Percentiles rank a stretch among this genome's conserved stretches.
These are phyloP conservation scores for Drosophila paucipuncta DNA, from an alignment of 2,888 invertebrate genomes.

Conservation along the genomic window DNA sequence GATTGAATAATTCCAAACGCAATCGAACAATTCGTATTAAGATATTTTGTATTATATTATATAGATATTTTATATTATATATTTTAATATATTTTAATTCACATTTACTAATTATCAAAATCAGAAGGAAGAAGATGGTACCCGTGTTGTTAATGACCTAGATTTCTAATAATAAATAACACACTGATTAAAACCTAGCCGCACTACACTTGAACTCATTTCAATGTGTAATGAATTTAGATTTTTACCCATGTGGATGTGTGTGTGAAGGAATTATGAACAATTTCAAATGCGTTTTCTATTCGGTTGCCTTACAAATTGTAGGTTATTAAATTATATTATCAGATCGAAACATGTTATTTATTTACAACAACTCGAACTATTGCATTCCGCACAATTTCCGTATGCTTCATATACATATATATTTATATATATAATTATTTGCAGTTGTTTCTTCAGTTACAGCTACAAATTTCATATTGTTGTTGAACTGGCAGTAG, in stretches of 20 bases:
- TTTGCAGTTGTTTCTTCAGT: constrained; percentile 6
- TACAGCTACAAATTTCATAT: constrained; percentile 2
- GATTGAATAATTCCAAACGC: not conserved
- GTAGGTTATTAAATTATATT: constrained; percentile 6
- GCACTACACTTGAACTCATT: not conserved
- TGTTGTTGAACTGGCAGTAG: constrained; percentile 23
- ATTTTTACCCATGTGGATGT: not conserved
- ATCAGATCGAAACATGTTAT: constrained; percentile 12
- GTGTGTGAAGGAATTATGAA: not conserved
- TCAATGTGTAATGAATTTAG: not conserved
- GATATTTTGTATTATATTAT: not conserved
- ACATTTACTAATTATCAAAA: not conserved
- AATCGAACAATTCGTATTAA: not conserved
- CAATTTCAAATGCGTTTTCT: constrained; percentile 7
- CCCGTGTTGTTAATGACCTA: not conserved
- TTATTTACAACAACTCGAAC: constrained; percentile 10
- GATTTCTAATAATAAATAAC: not conserved
- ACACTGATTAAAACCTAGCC: not conserved
- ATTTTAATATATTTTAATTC: not conserved
- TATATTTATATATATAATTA: not conserved
- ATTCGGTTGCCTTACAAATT: constrained; percentile 6
- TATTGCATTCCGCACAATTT: constrained; percentile 1
- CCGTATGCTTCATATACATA: constrained; percentile 2
- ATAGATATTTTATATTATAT: no score
- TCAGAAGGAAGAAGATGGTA: not conserved